Conservation (phyloP, 2,797 vertebrate genomes). For the Sphenopsis melanotis region DNA sequence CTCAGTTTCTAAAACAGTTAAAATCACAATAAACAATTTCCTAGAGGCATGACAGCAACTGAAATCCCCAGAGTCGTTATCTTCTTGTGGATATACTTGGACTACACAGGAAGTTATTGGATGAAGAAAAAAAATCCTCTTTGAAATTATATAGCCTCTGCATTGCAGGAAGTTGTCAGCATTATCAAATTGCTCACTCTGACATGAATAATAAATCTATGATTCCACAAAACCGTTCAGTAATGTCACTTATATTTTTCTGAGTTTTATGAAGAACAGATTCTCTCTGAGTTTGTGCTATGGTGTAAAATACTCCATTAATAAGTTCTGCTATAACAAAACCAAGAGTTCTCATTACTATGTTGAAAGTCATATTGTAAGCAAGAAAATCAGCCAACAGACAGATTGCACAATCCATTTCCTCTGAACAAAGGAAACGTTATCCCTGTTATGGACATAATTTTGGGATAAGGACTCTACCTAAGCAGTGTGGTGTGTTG, state of each 20-base stretch:
- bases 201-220: slow-evolving; percentile 17
- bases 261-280: slow-evolving; percentile 1
- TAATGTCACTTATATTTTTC: neutral
- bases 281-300: neutral
- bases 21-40: slow-evolving; percentile 29
- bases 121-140: slow-evolving; percentile 12
- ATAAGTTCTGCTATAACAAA: neutral
- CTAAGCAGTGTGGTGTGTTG: neutral
- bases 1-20: neutral
- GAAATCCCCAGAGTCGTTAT: neutral
- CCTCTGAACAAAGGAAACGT: neutral
- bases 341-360: neutral
- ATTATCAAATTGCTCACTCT: slow-evolving; percentile 29
- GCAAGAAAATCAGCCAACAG: neutral
- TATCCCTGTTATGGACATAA: neutral
- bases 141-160: slow-evolving; percentile 26
- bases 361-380: neutral
- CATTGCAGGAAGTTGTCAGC: slow-evolving; percentile 47
- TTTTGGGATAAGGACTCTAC: neutral
- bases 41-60: neutral
- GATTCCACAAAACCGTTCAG: neutral
- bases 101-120: slow-evolving; percentile 24
- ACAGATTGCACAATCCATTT: neutral
- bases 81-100: neutral
- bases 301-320: neutral